phyloP scores from a whole-genome alignment of 2,888 invertebrate genomes.

The Xestia xanthographa region DNA sequence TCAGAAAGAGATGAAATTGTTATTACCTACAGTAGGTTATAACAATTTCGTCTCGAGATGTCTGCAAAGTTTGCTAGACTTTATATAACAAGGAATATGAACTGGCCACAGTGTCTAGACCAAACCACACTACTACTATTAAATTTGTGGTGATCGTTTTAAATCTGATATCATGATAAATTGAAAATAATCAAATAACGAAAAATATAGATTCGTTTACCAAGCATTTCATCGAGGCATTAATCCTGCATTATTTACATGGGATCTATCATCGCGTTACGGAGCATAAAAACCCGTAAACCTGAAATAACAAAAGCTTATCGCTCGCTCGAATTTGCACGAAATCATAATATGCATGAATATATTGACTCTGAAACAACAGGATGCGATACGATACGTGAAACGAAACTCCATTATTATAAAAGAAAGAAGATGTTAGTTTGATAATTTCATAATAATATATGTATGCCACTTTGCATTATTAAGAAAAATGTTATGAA shows the following conservation, averaged over 20 bases:
- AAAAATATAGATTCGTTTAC: not conserved
- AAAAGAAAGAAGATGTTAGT: not conserved
- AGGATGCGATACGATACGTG: not conserved
- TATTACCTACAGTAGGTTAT: too few relatives aligned
- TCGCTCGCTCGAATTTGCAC: slow-evolving; percentile 26
- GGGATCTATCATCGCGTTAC: slow-evolving; percentile 9
- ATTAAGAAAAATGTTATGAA: too few relatives aligned
- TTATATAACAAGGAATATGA: too few relatives aligned
- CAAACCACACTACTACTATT: not conserved
- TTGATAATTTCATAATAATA: not conserved
- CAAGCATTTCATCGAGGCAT: slow-evolving; percentile 6
- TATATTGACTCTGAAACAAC: slow-evolving; percentile 22
- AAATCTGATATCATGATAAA: not conserved
- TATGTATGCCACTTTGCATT: not conserved
- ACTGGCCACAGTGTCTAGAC: not conserved
- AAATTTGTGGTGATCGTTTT: not conserved
- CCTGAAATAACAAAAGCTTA: slow-evolving; percentile 46
- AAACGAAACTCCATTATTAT: not conserved
- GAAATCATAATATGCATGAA: slow-evolving; percentile 25
- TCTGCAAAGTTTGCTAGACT: too few relatives aligned
- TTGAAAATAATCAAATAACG: slow-evolving; percentile 4
- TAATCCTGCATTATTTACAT: slow-evolving; percentile 28
- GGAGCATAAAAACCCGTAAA: slow-evolving; percentile 38
- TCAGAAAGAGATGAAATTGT: too few relatives aligned
- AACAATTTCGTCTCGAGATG: too few relatives aligned